Evolutionary conservation across 1,140 invertebrate genomes (phyloP), one percentile per base, ranked within the genome.

Genomic region (Drosophila sechellia): DNA sequence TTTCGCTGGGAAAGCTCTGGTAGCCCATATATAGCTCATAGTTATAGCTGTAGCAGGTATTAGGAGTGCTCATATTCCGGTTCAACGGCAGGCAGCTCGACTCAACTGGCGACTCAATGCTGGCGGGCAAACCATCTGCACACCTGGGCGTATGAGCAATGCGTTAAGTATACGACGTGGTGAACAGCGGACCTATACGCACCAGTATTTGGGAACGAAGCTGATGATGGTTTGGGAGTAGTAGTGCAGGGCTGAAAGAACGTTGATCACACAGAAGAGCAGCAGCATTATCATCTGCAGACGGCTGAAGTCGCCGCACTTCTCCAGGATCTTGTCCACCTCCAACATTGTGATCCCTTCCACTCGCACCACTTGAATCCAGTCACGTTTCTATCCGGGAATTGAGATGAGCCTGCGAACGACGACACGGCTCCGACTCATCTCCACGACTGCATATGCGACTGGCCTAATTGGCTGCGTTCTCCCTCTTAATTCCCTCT

Each of bases 281-380:
- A 93, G 60, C 77, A 95, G 93, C 40, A 95, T 90, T 2, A 94
- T 71, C 58, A 93, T 83, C 81, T 95, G 95, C 81, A 94, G 94
- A 3, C 86, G 79, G 31, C 93, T 93, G 72, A 94, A 95, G 77
- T 94, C 94, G 5, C 95, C 95, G 48, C 94, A 94, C 50, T 94
- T 93, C 13, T 92, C 85, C 31, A 95, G 79, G 71, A 95, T 93
- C 34, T 76, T 90, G 48, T 86, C 86, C 53, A 86, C 81, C 40
- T 90, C 86, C 61, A 81, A 39, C 83, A 87, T 87, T 12, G 22
- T 69, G 54, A 4, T 42, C 6, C n/a, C 57, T 3, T 11, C 15
- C 35, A 49, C 40, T 11, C 43, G 37, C 42, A 63, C 45, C 43
- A 72, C 43, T 59, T 55, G 46, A 49, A 48, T 66, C 42, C 59